These are phyloP conservation scores for Ptychobarbus kaznakovi DNA, from an alignment of 2,797 vertebrate species.

Conservation along the genomic window DNA sequence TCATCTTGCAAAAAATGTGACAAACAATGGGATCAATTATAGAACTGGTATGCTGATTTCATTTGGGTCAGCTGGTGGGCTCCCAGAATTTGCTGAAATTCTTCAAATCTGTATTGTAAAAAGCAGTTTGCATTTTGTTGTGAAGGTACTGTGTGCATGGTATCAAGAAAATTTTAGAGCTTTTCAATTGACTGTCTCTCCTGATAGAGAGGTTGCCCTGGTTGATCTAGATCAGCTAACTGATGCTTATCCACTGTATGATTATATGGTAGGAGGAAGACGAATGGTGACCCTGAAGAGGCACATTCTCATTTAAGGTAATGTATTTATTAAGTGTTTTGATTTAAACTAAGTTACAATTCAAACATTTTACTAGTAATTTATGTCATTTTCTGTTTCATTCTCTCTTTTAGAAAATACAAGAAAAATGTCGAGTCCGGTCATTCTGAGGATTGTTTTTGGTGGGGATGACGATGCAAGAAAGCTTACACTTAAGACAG, in stretches of 20 bases:
- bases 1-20: neutral
- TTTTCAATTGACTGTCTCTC: slow-evolving; percentile 18
- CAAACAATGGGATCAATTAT: slow-evolving; percentile 22
- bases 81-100: slow-evolving; percentile 30
- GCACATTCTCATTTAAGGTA: too few relatives aligned
- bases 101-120: slow-evolving; percentile 45
- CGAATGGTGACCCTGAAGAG: too few relatives aligned
- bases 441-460: too few relatives aligned
- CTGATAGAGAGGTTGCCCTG: slow-evolving; percentile 22
- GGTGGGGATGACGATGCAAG: too few relatives aligned
- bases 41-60: neutral
- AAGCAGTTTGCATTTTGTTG: slow-evolving; percentile 34
- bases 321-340: too few relatives aligned
- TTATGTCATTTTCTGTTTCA: too few relatives aligned
- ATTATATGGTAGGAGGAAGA: too few relatives aligned
- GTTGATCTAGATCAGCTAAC: slow-evolving; percentile 13
- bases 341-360: too few relatives aligned
- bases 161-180: slow-evolving; percentile 41
- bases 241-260: neutral
- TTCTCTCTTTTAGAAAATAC: too few relatives aligned
- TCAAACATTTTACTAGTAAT: too few relatives aligned
- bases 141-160: slow-evolving; percentile 41
- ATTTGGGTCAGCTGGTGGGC: slow-evolving; percentile 5
- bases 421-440: too few relatives aligned
- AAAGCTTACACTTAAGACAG: too few relatives aligned